Conservation (phyloP, 1,140 invertebrate species). For the Ptiloglossa arizonensis region DNA sequence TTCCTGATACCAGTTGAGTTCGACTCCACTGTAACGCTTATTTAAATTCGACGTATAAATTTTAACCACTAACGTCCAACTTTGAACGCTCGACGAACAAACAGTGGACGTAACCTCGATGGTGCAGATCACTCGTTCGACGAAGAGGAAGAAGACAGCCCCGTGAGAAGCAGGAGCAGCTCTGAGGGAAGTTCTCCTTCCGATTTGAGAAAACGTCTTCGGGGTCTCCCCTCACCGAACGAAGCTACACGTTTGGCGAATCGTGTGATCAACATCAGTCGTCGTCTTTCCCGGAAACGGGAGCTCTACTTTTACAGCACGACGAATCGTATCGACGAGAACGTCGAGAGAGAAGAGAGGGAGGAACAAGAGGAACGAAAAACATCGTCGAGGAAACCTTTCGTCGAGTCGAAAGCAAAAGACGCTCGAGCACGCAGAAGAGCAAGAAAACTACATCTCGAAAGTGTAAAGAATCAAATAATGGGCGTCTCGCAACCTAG, state of each 20-base stretch:
- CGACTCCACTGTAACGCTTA: neutral
- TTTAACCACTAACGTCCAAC: neutral
- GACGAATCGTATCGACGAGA: slow-evolving; percentile 66
- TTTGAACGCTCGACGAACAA: slow-evolving; percentile 29
- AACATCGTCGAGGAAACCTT: neutral
- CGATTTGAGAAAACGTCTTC: slow-evolving; percentile 61
- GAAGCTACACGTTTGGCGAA: slow-evolving; percentile 33
- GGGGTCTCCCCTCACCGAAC: slow-evolving; percentile 56
- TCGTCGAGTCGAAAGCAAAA: neutral
- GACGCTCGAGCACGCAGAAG: slow-evolving; percentile 57
- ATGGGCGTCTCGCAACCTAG: slow-evolving; percentile 25
- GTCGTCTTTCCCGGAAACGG: slow-evolving; percentile 54
- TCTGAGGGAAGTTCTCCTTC: slow-evolving; percentile 58
- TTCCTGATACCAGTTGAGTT: no score
- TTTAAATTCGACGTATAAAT: neutral
- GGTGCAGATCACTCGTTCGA: slow-evolving; percentile 31
- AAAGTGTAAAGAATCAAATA: slow-evolving; percentile 4
- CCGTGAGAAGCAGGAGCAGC: slow-evolving; percentile 2
- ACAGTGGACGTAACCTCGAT: slow-evolving; percentile 29
- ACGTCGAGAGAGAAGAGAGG: slow-evolving; percentile 58
- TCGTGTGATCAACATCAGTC: slow-evolving; percentile 40
- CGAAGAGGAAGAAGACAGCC: slow-evolving; percentile 22
- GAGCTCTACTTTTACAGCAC: slow-evolving; percentile 50
- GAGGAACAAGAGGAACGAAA: neutral
- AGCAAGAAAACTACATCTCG: slow-evolving; percentile 32